Conservation (phyloP, 2,888 invertebrate genomes). For the Folsomia candida region DNA sequence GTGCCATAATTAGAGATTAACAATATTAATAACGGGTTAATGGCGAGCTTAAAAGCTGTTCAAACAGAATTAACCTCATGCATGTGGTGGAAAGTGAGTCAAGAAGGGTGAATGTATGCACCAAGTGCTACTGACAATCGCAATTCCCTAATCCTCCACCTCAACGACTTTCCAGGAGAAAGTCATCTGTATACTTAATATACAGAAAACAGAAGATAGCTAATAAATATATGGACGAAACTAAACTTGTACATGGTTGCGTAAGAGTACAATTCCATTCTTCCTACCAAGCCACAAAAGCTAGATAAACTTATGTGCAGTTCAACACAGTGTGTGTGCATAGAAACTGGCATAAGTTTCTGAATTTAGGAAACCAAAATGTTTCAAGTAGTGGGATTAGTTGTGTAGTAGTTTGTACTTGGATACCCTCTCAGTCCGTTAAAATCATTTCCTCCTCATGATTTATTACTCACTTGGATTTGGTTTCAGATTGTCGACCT, state of each 20-base stretch:
- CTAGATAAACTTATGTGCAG: too few relatives aligned
- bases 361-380: background rate
- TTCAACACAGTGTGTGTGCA: too few relatives aligned
- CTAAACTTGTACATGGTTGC: too few relatives aligned
- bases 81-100: background rate
- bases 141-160: too few relatives aligned
- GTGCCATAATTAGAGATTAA: conserved; percentile 3
- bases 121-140: background rate
- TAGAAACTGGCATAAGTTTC: too few relatives aligned
- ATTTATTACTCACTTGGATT: conserved; percentile 39
- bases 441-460: conserved; percentile 38
- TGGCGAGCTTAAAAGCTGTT: background rate
- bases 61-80: background rate
- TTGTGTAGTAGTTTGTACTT: background rate
- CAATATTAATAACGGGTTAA: conserved; percentile 5
- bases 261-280: too few relatives aligned
- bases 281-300: too few relatives aligned
- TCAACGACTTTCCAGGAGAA: too few relatives aligned
- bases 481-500: background rate
- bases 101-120: background rate
- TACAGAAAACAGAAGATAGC: too few relatives aligned
- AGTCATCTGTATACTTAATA: too few relatives aligned
- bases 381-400: background rate
- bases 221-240: too few relatives aligned
- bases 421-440: background rate